phyloP scores from a whole-genome alignment of 92 coral and sea anemone species.

The Ricordea florida region DNA sequence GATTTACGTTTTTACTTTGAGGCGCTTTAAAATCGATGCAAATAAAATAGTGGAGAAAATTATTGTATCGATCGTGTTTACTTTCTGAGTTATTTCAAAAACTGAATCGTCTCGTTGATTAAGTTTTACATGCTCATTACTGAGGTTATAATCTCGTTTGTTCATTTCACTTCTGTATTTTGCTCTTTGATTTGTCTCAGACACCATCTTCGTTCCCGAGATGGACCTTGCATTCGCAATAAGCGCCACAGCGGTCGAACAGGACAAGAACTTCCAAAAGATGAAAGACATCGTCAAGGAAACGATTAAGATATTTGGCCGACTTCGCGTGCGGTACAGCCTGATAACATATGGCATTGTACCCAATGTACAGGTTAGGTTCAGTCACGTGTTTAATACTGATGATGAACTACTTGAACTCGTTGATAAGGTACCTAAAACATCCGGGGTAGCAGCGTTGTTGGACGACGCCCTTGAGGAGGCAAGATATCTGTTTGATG shows the following conservation, averaged over 20 bases:
- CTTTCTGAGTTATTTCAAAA: too few relatives aligned
- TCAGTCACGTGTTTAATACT: constrained; percentile 53
- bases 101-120: too few relatives aligned
- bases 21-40: too few relatives aligned
- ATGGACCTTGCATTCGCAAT: constrained; percentile 81
- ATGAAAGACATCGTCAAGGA: constrained; percentile 63
- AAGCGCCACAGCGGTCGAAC: constrained; percentile 68
- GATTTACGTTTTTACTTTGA: not conserved
- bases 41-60: too few relatives aligned
- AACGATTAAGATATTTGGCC: constrained; percentile 64
- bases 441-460: constrained; percentile 17
- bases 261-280: constrained; percentile 59
- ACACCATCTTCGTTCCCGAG: constrained; percentile 63
- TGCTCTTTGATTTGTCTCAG: constrained; percentile 23
- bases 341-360: constrained; percentile 72
- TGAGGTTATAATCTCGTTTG: too few relatives aligned
- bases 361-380: constrained; percentile 56
- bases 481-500: constrained; percentile 55
- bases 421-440: constrained; percentile 56
- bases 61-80: too few relatives aligned
- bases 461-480: constrained; percentile 63
- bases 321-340: constrained; percentile 69
- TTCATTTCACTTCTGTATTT: not conserved
- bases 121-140: too few relatives aligned
- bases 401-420: constrained; percentile 52